A percentile compares a stretch with the other conserved stretches of the same genome.
phyloP scores from a whole-genome alignment of 2,113 vertebrate genomes.

The Aegithalos caudatus region DNA sequence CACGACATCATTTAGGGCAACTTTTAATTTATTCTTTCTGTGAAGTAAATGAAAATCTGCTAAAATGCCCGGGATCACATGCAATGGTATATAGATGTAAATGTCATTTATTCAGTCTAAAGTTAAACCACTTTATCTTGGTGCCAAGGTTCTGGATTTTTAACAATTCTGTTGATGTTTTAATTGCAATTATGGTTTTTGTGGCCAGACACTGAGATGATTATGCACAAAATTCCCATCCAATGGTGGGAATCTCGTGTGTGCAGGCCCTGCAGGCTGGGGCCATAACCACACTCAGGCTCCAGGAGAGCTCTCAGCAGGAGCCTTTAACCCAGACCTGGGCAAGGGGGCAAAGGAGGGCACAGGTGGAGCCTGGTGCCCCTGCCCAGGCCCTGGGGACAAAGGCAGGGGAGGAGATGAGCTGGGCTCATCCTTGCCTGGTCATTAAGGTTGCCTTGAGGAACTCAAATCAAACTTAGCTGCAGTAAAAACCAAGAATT shows the following conservation, averaged over 20 bases:
- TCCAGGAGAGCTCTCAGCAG: not conserved
- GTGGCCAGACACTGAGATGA: conserved; percentile 45
- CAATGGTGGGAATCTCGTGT: conserved; percentile 26
- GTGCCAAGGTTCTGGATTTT: conserved; percentile 50
- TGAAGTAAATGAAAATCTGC: conserved; percentile 29
- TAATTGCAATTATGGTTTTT: conserved; percentile 60
- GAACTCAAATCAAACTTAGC: not conserved
- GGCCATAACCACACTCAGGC: conserved; percentile 19
- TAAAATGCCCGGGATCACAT: not conserved
- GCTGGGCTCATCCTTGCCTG: not conserved
- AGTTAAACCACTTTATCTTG: conserved; percentile 16
- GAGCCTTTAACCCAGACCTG: not conserved
- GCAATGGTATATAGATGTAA: not conserved
- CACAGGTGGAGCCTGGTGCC: not conserved
- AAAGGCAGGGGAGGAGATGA: not conserved
- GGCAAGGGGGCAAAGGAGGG: not conserved
- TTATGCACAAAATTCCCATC: conserved; percentile 44
- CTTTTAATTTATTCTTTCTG: conserved; percentile 28
- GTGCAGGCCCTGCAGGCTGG: conserved; percentile 4
- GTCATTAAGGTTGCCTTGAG: not conserved
- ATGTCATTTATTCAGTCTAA: not conserved
- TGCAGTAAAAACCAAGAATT: not conserved
- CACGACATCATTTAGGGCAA: not conserved
- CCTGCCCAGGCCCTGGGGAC: not conserved
- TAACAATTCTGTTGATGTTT: conserved; percentile 38